phyloP scores from a whole-genome alignment of 2,113 vertebrate genomes.

The Hystrix brachyura region DNA sequence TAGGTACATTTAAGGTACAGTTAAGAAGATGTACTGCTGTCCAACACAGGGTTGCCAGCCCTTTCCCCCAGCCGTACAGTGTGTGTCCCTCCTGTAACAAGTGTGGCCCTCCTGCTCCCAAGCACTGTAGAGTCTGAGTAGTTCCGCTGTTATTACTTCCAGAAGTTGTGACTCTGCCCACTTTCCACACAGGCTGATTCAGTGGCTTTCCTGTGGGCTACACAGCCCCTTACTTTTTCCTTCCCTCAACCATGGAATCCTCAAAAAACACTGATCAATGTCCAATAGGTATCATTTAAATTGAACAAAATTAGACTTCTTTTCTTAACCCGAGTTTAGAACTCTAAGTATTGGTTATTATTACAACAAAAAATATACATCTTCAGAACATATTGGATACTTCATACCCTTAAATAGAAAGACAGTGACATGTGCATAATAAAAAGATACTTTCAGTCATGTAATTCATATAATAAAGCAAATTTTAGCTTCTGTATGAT shows the following conservation, averaged over 20 bases:
- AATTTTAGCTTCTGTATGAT: neutral
- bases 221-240: neutral
- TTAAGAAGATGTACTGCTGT: neutral
- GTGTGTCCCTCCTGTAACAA: neutral
- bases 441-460: neutral
- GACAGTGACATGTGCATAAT: neutral
- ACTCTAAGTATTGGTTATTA: neutral
- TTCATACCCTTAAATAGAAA: neutral
- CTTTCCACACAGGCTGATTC: neutral
- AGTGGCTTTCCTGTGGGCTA: neutral
- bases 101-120: neutral
- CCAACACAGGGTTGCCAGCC: accelerated
- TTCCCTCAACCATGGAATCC: neutral
- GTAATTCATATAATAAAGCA: neutral
- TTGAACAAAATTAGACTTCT: neutral
- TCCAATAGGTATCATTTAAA: neutral
- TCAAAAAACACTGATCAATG: neutral
- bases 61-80: neutral
- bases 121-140: neutral
- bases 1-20: neutral
- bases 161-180: neutral
- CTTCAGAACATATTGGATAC: neutral
- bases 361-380: neutral
- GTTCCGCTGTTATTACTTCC: neutral
- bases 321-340: neutral